Conservation (phyloP, 2,113 vertebrate species). For the Muntiacus reevesi region DNA sequence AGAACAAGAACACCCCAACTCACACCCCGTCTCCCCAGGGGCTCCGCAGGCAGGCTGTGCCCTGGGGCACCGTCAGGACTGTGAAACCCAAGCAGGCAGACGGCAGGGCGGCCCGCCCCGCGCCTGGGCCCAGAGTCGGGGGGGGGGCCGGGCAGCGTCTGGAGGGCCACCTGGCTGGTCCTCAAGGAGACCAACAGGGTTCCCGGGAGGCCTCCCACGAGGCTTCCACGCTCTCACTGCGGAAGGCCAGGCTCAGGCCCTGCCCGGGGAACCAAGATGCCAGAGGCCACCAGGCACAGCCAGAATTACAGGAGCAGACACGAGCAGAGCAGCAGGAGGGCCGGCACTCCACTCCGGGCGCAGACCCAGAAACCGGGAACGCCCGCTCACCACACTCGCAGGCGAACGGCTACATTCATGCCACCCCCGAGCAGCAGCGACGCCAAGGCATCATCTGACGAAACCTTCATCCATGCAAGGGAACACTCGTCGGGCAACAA, state of each 20-base stretch:
- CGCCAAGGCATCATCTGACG: neutral
- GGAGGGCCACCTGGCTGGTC: fast-evolving
- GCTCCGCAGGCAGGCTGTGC: neutral
- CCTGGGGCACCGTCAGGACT: fast-evolving
- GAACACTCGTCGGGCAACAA: neutral
- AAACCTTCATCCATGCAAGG: neutral
- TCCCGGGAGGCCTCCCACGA: neutral
- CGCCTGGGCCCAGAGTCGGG: neutral
- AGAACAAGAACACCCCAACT: neutral
- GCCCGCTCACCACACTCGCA: fast-evolving
- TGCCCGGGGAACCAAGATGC: neutral
- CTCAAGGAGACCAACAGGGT: fast-evolving
- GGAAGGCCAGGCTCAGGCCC: neutral
- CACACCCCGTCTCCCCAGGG: neutral
- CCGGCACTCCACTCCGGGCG: too few relatives aligned
- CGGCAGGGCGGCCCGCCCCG: neutral
- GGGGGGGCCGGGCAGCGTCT: fast-evolving
- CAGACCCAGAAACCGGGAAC: neutral
- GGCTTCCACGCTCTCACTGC: neutral
- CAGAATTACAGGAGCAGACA: neutral
- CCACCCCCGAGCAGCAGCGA: neutral
- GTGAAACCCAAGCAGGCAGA: neutral
- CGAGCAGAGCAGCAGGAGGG: fast-evolving
- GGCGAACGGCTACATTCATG: fast-evolving
- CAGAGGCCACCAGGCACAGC: neutral